Evolutionary conservation across 2,113 vertebrate species (phyloP).

Genomic region (Phrynosoma platyrhinos): DNA sequence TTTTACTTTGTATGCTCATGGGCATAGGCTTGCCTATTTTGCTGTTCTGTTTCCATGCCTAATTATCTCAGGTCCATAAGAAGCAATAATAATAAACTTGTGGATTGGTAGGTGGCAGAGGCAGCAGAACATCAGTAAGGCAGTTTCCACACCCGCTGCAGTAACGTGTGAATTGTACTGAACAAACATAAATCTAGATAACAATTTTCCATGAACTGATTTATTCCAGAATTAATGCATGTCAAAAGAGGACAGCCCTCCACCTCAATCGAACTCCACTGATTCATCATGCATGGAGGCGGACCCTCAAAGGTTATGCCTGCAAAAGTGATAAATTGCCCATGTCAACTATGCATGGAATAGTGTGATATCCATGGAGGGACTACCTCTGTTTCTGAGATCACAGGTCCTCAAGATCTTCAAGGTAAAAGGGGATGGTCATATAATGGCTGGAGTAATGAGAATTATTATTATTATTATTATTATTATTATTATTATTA

Average conservation of each 20-base stretch:
- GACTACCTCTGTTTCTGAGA: too few relatives aligned
- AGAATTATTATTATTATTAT: too few relatives aligned
- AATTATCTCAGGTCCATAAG: neutral
- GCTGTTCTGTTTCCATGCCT: neutral
- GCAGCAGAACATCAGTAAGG: neutral
- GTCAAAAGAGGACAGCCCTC: too few relatives aligned
- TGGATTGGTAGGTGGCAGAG: too few relatives aligned
- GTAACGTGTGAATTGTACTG: neutral
- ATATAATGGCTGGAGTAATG: neutral
- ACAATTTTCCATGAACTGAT: constrained; percentile 28
- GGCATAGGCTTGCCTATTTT: neutral
- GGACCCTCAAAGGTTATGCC: too few relatives aligned
- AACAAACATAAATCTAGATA: constrained; percentile 33
- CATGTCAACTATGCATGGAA: too few relatives aligned
- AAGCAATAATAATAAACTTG: neutral
- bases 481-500: too few relatives aligned
- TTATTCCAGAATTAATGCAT: constrained; percentile 21
- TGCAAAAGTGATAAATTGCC: too few relatives aligned
- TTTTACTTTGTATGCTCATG: neutral
- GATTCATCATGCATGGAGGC: too few relatives aligned
- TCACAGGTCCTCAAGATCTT: too few relatives aligned
- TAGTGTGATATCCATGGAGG: too few relatives aligned
- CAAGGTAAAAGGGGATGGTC: neutral
- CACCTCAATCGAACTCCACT: too few relatives aligned
- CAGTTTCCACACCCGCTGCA: neutral